Evolutionary conservation across 1,140 invertebrate species (phyloP).

Genomic region (Nomia melanderi): DNA sequence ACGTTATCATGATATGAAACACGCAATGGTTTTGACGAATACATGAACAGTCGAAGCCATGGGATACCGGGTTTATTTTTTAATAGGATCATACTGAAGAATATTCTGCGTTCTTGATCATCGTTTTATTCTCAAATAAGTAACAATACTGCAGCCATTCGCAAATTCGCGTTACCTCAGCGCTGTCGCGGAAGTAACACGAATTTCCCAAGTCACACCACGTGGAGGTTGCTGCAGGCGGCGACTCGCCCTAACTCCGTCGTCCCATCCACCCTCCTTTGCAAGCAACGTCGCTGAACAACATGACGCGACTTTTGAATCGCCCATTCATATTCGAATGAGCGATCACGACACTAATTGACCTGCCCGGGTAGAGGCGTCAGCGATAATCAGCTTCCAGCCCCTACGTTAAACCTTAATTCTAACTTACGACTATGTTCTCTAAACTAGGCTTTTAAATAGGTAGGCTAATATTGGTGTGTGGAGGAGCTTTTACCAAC

Average conservation of each 20-base stretch:
- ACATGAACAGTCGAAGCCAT: too few relatives aligned
- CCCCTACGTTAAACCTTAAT: background rate
- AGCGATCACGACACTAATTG: background rate
- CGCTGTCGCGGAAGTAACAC: background rate
- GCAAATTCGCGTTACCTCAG: constrained; percentile 16
- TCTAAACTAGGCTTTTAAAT: too few relatives aligned
- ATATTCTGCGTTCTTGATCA: too few relatives aligned
- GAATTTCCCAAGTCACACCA: constrained; percentile 48
- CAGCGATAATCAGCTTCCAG: background rate
- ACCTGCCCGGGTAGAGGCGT: constrained; percentile 24
- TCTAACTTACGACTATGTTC: too few relatives aligned
- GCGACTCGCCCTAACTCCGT: constrained; percentile 27
- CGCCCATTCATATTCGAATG: background rate
- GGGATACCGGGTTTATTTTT: too few relatives aligned
- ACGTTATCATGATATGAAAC: too few relatives aligned
- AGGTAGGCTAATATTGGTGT: too few relatives aligned
- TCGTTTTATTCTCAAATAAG: background rate
- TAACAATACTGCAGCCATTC: constrained; percentile 26
- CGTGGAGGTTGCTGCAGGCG: constrained; percentile 42
- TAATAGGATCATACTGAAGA: too few relatives aligned
- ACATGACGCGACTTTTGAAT: background rate
- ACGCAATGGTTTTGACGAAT: too few relatives aligned
- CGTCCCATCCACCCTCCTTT: constrained; percentile 18
- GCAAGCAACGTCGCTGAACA: background rate
- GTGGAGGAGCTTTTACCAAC: too few relatives aligned